Conservation (phyloP, 1,140 invertebrate species). For the Holcopasites calliopsidis region DNA sequence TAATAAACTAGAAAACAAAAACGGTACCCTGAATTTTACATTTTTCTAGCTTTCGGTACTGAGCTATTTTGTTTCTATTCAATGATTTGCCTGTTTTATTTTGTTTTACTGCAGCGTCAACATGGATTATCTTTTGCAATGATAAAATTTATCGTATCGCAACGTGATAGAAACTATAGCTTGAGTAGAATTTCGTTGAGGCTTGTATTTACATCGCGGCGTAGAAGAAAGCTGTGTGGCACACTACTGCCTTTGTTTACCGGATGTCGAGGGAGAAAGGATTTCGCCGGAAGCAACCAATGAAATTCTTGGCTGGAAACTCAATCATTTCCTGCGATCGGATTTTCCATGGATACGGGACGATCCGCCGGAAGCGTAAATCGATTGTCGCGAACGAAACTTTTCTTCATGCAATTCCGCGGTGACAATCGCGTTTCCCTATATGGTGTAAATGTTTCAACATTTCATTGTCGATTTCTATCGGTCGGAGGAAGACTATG, state of each 20-base stretch:
- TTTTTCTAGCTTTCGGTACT: no score
- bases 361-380: conserved; percentile 18
- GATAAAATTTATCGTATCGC: no score
- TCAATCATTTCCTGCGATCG: conserved; percentile 12
- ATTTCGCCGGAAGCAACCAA: not conserved
- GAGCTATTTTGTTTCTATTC: no score
- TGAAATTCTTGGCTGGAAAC: conserved; percentile 12
- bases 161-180: no score
- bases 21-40: no score
- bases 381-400: not conserved
- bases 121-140: no score
- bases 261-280: not conserved
- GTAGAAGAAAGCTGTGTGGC: not conserved
- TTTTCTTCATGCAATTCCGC: not conserved
- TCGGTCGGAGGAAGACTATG: no score
- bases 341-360: not conserved
- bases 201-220: not conserved
- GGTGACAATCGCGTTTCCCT: not conserved
- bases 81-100: no score
- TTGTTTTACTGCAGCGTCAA: no score
- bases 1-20: no score
- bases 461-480: no score
- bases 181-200: not conserved
- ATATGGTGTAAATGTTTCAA: not conserved
- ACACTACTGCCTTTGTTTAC: no score